These are phyloP conservation scores for Oscheius sp. DNA, from an alignment of 2,888 invertebrate genomes.

Conservation along the genomic window DNA sequence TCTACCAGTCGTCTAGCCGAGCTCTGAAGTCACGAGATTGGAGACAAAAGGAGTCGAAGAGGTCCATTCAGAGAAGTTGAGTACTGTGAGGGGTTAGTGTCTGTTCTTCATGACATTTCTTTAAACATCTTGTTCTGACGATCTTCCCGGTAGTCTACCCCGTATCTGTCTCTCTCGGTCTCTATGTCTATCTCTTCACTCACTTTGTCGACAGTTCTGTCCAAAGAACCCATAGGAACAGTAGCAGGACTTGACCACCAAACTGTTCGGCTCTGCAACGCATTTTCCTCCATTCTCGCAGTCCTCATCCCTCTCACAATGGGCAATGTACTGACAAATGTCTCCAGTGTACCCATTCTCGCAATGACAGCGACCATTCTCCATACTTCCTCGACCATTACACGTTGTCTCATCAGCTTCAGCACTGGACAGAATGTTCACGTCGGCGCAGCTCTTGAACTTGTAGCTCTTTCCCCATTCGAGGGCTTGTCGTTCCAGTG, in stretches of 20 bases:
- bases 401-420: constrained; percentile 15
- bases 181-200: constrained; percentile 13
- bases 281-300: constrained; percentile 69
- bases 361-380: constrained; percentile 69
- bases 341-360: constrained; percentile 82
- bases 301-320: constrained; percentile 65
- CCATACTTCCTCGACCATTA: constrained; percentile 26
- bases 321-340: constrained; percentile 83
- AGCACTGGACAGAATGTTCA: constrained; percentile 74
- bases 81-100: no score
- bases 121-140: no score
- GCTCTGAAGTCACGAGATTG: no score
- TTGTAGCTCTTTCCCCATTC: constrained; percentile 88
- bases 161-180: background rate
- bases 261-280: constrained; percentile 48
- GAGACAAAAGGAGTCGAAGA: no score
- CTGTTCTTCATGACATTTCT: no score
- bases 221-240: constrained; percentile 70
- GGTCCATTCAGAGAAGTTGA: no score
- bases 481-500: constrained; percentile 87
- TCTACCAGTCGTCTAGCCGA: no score
- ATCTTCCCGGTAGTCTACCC: background rate
- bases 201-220: constrained; percentile 65
- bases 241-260: constrained; percentile 60
- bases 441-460: constrained; percentile 93